Base-by-base conservation (phyloP, 1,140 invertebrate genomes). In the Hylaeus volcanicus region DNA sequence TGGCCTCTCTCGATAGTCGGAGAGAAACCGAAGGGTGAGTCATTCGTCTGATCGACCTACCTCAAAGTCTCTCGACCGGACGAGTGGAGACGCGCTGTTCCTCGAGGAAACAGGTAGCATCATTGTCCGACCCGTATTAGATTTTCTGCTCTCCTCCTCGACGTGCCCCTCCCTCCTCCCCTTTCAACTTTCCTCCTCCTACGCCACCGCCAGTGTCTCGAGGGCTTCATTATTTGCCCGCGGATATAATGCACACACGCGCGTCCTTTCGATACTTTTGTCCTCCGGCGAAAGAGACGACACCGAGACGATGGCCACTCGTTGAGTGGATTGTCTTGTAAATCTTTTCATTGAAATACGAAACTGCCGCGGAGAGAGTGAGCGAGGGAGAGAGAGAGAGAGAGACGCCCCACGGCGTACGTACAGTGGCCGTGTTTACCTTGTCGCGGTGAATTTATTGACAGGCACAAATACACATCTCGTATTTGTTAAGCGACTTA, bases 11-110 rank as follows among this genome's bases (percentile, higher is more conserved):
- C 69, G 74, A 64, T 71, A 72, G 70, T 60, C 64, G 72, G 72
- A 83, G 77, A 86, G 70, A 82, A 68, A 83, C 84, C 84, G 51
- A 78, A 86, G 84, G 77, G 82, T 86, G 81, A 87, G 55, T 87
- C 85, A 86, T 76, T 82, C 60, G 81, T 83, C 77, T 26, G 85
- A 86, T 87, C 85, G 84, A 86, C 85, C 85, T 87, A 87, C 85
- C 85, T 86, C 85, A 86, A 86, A 86, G 77, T 86, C 73, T 64
- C 69, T 75, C 68, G 60, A 74, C 60, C 84, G 61, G 53, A 65
- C 68, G 80, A 78, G 69, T 56, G 53, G 60, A 77, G 43, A 39
- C 39, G 14, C 63, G 39, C 12, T 53, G 55, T 68, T 51, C 65
- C 65, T 51, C 45, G 65, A 68, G 45, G n/a, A 58, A 71, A 68